Percentiles rank a stretch among this genome's conserved stretches.
These are phyloP conservation scores for Thera obeliscata DNA, from an alignment of 2,888 invertebrate genomes.

Conservation along the genomic window DNA sequence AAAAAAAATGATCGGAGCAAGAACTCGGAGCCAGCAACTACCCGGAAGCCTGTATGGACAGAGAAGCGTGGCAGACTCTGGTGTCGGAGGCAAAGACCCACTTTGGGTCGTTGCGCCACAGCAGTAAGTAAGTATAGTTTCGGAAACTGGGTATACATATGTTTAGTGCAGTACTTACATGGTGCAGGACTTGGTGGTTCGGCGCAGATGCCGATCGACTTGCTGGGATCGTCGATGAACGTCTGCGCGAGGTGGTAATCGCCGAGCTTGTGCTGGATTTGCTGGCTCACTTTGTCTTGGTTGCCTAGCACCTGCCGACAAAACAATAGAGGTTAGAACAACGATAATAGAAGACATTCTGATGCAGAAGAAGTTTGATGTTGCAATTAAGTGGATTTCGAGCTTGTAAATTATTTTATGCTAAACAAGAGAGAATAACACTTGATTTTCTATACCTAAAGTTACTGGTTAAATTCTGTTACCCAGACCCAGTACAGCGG, in stretches of 20 bases:
- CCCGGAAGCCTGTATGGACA: no score
- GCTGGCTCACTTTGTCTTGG: conserved; percentile 86
- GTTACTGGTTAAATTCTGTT: no score
- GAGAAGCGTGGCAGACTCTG: no score
- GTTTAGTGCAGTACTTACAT: conserved; percentile 65
- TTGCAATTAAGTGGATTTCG: not conserved
- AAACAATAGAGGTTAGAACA: not conserved
- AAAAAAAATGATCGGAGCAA: no score
- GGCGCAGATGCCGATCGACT: conserved; percentile 89
- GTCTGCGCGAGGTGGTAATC: conserved; percentile 88
- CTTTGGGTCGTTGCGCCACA: no score
- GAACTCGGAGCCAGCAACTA: no score
- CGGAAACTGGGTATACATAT: no score
- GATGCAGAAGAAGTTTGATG: not conserved
- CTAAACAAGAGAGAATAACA: no score
- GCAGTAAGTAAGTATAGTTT: no score
- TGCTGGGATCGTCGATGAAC: conserved; percentile 86
- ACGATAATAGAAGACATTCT: not conserved
- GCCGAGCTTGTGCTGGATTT: conserved; percentile 89
- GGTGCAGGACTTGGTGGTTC: conserved; percentile 87
- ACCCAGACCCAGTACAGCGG: no score
- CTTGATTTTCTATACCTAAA: no score
- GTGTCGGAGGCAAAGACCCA: no score
- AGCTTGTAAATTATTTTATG: not conserved
- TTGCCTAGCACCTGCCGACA: conserved; percentile 85